Evolutionary conservation across 2,797 vertebrate genomes (phyloP), one percentile per base, ranked within the genome.

Genomic region (Acipenser transmontanus): DNA sequence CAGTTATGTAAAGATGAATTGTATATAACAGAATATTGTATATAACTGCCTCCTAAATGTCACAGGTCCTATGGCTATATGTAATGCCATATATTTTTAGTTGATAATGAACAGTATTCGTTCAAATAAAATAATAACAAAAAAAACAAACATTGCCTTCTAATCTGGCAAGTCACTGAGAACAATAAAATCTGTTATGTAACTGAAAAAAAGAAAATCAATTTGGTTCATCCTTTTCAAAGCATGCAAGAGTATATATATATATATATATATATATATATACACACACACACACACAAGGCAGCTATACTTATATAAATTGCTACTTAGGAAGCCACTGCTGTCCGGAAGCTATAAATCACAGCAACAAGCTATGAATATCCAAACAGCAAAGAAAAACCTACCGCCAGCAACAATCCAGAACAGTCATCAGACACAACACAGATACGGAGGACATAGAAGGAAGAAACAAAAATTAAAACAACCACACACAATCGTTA

Each of bases 381-480:
- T 93, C 93, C 93, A 93, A 85, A 92, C 85, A 95, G 91, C 90
- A 92, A 94, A 93, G 82, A 78, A 85, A 90, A 93, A 98, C 97
- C 96, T 98, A 98, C 96, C 96, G 93, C 95, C 93, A 94, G 88
- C 89, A 93, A 93, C 90, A 94, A 93, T 98, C 95, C 96, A 94
- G 96, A 91, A 97, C 90, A 96, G 96, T 98, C 96, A 98, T 96
- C 95, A 97, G 95, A 98, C 91, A 98, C 82, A 98, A 98, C 91
- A 98, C 82, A 96, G 93, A 96, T 92, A 96, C 94, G 94, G 91
- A 95, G 95, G 91, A 98, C 95, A 98, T 89, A 95, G 93, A 97
- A 96, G 96, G 96, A 95, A 98, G 91, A 98, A 95, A 94, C 93
- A 93, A 91, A 97, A 94, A 97, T 99, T 98, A 97, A 98, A 97